Evolutionary conservation across 1,140 invertebrate species (phyloP).

Genomic region (Hyles vespertilio): DNA sequence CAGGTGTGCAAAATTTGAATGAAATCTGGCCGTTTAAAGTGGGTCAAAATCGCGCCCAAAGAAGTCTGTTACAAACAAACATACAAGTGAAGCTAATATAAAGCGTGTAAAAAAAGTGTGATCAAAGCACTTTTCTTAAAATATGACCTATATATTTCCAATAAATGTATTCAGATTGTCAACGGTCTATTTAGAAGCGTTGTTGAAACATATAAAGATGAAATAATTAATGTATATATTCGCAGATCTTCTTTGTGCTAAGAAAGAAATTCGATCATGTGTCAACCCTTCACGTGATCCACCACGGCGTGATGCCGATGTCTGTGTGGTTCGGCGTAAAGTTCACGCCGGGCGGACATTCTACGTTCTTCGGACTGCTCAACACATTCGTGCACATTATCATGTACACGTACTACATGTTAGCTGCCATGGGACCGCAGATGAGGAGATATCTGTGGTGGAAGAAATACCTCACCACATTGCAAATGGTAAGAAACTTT

Average conservation of each 20-base stretch:
- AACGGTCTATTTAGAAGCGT: too few species aligned
- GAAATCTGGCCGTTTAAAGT: too few species aligned
- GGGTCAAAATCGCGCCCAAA: too few species aligned
- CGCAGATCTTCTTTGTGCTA: slow-evolving; percentile 93
- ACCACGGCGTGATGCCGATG: slow-evolving; percentile 97
- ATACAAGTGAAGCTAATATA: too few species aligned
- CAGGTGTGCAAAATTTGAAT: too few species aligned
- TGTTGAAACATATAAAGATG: not conserved
- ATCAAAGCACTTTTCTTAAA: too few species aligned
- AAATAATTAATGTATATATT: not conserved
- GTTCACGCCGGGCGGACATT: slow-evolving; percentile 93
- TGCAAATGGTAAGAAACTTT: slow-evolving; percentile 84
- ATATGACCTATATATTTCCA: too few species aligned
- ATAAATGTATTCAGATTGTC: too few species aligned
- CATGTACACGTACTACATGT: slow-evolving; percentile 92
- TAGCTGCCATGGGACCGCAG: slow-evolving; percentile 89
- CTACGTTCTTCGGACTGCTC: slow-evolving; percentile 88
- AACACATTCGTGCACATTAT: slow-evolving; percentile 92
- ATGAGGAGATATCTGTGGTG: slow-evolving; percentile 93
- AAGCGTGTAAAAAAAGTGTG: too few species aligned
- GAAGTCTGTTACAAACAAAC: too few species aligned
- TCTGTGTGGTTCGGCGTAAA: slow-evolving; percentile 98
- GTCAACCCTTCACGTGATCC: slow-evolving; percentile 95
- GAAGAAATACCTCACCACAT: slow-evolving; percentile 92
- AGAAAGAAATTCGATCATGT: slow-evolving; percentile 96